phyloP scores from a whole-genome alignment of 2,797 vertebrate genomes.

The Mastacembelus armatus region DNA sequence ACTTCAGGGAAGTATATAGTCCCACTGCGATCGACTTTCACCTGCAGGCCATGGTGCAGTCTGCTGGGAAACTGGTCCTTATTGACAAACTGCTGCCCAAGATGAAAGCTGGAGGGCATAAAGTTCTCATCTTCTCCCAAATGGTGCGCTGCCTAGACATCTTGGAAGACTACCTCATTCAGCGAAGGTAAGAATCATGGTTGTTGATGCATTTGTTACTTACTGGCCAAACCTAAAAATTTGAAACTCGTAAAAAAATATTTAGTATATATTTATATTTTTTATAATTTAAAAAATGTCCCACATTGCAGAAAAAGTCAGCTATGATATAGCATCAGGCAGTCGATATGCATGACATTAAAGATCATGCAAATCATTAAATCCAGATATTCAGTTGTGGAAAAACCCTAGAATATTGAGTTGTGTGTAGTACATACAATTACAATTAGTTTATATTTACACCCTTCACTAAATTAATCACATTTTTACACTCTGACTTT shows the following conservation, averaged over 20 bases:
- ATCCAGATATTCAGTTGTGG: background rate
- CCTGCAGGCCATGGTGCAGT: constrained; percentile 99
- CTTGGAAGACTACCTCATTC: constrained; percentile 99
- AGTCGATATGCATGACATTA: background rate
- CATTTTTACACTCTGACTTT: background rate
- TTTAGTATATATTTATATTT: too few species aligned
- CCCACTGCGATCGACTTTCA: constrained; percentile 93
- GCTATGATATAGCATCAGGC: too few species aligned
- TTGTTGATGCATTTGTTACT: background rate
- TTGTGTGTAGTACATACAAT: too few species aligned
- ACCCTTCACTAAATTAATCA: background rate
- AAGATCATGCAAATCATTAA: too few species aligned
- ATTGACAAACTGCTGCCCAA: constrained; percentile 99
- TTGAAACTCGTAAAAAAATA: too few species aligned
- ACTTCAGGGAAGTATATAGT: constrained; percentile 94
- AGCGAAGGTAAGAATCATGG: constrained; percentile 88
- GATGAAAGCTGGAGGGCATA: constrained; percentile 99
- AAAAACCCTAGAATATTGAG: background rate
- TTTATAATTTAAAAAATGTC: too few species aligned
- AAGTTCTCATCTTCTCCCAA: constrained; percentile 99
- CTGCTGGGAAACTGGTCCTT: constrained; percentile 97
- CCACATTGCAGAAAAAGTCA: background rate
- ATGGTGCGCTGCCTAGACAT: constrained; percentile 99
- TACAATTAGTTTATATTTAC: background rate
- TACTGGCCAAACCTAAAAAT: background rate